phyloP scores from a whole-genome alignment of 2,888 invertebrate genomes.

The Sarcophaga subvicina region DNA sequence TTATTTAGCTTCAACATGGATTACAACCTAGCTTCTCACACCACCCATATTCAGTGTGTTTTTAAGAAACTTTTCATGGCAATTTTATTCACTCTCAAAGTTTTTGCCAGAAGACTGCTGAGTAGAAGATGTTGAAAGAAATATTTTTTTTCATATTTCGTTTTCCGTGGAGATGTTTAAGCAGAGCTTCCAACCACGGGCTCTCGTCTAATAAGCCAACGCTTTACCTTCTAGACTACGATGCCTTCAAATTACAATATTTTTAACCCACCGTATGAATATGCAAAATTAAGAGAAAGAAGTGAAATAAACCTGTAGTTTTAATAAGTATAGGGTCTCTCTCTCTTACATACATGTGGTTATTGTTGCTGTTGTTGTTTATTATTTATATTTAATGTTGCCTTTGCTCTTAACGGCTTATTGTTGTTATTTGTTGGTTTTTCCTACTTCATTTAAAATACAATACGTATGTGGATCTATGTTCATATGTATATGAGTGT shows the following conservation, averaged over 20 bases:
- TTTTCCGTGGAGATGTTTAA: too few species aligned
- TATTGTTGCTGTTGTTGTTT: not conserved
- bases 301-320: not conserved
- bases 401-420: not conserved
- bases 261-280: not conserved
- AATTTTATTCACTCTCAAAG: too few species aligned
- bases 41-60: too few species aligned
- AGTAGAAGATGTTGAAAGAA: too few species aligned
- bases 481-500: not conserved
- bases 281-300: not conserved
- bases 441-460: not conserved
- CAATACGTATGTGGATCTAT: not conserved
- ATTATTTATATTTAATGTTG: not conserved
- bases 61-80: too few species aligned
- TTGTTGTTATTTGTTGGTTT: not conserved
- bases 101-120: too few species aligned
- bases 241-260: not conserved
- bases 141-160: too few species aligned
- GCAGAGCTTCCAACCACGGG: too few species aligned
- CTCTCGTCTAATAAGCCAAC: too few species aligned
- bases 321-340: not conserved
- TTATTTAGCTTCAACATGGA: too few species aligned
- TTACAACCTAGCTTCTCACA: too few species aligned
- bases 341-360: not conserved
- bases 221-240: too few species aligned